These are phyloP conservation scores for Pristionchus pacificus DNA, from an alignment of 1,140 invertebrate species.

Conservation along the genomic window DNA sequence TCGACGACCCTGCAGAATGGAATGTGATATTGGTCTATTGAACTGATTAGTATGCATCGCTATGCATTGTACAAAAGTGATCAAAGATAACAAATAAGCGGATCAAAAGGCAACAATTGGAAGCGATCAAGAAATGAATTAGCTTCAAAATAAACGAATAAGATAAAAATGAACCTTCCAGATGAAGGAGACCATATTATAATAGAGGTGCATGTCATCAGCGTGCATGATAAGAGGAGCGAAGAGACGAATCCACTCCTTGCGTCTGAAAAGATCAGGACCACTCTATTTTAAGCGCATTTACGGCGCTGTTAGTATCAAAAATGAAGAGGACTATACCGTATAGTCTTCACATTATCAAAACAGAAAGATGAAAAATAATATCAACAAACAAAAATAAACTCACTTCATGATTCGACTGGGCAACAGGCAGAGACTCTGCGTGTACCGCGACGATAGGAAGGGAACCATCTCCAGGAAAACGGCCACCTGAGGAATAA, in stretches of 20 bases:
- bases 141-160: not conserved
- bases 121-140: not conserved
- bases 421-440: not conserved
- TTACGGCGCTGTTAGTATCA: no score
- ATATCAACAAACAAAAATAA: not conserved
- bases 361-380: slow-evolving; percentile 63
- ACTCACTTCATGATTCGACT: not conserved
- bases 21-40: no score
- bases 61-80: no score
- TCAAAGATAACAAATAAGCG: not conserved
- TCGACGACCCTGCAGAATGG: slow-evolving; percentile 31
- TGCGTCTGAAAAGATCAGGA: not conserved
- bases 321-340: no score
- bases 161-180: slow-evolving; percentile 66
- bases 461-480: slow-evolving; percentile 50
- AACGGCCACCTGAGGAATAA: slow-evolving; percentile 47
- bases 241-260: slow-evolving; percentile 65
- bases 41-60: no score
- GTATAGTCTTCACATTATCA: slow-evolving; percentile 65
- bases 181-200: slow-evolving; percentile 71
- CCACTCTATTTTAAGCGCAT: no score
- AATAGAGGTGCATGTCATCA: slow-evolving; percentile 72
- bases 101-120: not conserved
- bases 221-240: slow-evolving; percentile 68
- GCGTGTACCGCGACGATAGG: slow-evolving; percentile 59